Conservation (phyloP, 2,888 invertebrate species). For the Gymnosoma rotundatum region DNA sequence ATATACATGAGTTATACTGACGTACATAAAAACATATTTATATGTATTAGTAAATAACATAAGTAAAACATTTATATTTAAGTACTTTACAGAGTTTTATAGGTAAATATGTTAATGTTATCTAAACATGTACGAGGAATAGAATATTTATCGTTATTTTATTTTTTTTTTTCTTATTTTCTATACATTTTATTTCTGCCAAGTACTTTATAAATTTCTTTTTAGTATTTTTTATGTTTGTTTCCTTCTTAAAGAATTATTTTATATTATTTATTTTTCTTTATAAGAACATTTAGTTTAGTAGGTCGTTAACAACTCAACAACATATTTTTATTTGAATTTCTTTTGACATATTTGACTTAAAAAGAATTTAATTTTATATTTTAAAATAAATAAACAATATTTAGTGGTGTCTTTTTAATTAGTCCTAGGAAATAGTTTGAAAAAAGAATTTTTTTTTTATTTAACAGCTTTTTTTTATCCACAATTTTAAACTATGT, state of each 20-base stretch:
- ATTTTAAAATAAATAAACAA: too few species aligned
- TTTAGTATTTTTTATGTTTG: conserved; percentile 19
- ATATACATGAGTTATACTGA: not conserved
- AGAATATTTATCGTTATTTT: conserved; percentile 12
- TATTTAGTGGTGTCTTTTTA: not conserved
- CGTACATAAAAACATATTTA: too few species aligned
- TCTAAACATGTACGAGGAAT: not conserved
- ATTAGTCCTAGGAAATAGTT: not conserved
- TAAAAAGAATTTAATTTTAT: not conserved
- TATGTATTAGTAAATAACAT: too few species aligned
- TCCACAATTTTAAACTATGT: too few species aligned
- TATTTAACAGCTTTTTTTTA: too few species aligned
- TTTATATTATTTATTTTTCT: conserved; percentile 45
- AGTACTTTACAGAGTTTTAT: not conserved
- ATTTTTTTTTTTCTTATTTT: not conserved
- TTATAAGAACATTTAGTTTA: conserved; percentile 54
- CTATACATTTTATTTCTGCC: conserved; percentile 42
- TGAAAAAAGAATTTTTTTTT: too few species aligned
- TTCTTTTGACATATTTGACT: conserved; percentile 3
- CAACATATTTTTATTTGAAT: conserved; percentile 4
- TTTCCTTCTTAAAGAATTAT: conserved; percentile 30
- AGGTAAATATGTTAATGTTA: conserved; percentile 13
- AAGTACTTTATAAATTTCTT: conserved; percentile 31
- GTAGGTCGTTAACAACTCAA: conserved; percentile 44
- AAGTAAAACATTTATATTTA: not conserved